Conservation (phyloP, 1,140 invertebrate genomes). For the Cepaea nemoralis region DNA sequence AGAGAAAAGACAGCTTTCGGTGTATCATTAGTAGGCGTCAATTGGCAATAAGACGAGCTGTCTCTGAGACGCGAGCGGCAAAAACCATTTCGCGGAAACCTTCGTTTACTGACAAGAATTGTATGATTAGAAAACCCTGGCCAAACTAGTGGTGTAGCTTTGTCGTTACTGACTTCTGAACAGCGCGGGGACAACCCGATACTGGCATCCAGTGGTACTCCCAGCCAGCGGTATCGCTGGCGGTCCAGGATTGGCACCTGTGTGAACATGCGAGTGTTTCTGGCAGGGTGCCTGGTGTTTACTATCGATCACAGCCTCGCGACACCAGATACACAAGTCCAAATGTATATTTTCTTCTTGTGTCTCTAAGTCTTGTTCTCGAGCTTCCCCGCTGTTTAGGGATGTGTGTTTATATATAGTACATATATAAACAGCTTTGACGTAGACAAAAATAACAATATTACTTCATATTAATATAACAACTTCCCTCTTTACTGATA, state of each 20-base stretch:
- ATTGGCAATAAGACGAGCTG: neutral
- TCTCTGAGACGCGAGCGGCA: neutral
- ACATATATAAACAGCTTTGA: too few species aligned
- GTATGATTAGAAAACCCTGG: neutral
- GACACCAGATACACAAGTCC: too few species aligned
- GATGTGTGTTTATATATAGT: too few species aligned
- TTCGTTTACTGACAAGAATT: slow-evolving; percentile 6
- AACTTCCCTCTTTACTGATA: too few species aligned
- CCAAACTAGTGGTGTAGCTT: neutral
- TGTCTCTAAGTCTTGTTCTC: too few species aligned
- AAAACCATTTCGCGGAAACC: neutral
- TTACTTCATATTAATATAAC: too few species aligned
- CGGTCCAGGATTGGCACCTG: neutral
- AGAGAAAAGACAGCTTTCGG: neutral
- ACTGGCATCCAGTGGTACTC: neutral
- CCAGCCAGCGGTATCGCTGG: neutral
- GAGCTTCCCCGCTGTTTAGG: too few species aligned
- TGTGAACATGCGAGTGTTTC: slow-evolving; percentile 6
- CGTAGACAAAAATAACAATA: too few species aligned
- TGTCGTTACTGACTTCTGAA: neutral
- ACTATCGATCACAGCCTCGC: neutral
- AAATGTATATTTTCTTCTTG: too few species aligned
- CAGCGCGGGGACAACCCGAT: neutral
- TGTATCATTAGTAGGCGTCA: neutral
- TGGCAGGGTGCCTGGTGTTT: neutral